Evolutionary conservation across 1,140 invertebrate species (phyloP).

Genomic region (Drosophila tropicalis): DNA sequence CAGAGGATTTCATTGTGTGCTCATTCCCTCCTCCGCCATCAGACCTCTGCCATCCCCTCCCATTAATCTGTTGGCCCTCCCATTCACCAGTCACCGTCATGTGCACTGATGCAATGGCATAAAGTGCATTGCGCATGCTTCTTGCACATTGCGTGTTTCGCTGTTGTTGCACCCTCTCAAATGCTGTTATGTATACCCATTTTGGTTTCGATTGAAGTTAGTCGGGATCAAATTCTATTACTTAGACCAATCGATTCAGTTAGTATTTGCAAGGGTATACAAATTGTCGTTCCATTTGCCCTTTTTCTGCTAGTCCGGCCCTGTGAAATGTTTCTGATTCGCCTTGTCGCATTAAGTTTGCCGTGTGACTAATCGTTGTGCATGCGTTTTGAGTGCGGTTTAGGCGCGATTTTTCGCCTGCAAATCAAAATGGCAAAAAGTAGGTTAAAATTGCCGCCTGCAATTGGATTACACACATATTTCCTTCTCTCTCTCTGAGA

Average conservation of each 20-base stretch:
- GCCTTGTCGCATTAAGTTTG: slow-evolving; percentile 27
- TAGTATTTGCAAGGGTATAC: background rate
- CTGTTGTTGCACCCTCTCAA: slow-evolving; percentile 26
- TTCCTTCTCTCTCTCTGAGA: background rate
- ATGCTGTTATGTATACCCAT: slow-evolving; percentile 7
- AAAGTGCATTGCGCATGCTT: slow-evolving; percentile 72
- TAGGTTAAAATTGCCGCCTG: slow-evolving; percentile 19
- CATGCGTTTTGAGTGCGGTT: slow-evolving; percentile 54
- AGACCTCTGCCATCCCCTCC: background rate
- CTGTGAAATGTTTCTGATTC: background rate
- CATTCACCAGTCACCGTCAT: background rate
- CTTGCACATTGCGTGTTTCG: slow-evolving; percentile 66
- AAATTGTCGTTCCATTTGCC: background rate
- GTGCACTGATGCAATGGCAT: slow-evolving; percentile 63
- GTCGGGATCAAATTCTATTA: no score
- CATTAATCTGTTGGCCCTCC: background rate
- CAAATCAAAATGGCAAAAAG: slow-evolving; percentile 1
- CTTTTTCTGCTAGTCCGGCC: background rate
- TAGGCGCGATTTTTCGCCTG: slow-evolving; percentile 40
- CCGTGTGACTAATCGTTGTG: slow-evolving; percentile 32
- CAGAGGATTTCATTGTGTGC: slow-evolving; percentile 56
- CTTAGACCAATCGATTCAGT: no score
- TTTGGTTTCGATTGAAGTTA: background rate
- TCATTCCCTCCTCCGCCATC: background rate
- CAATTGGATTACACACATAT: slow-evolving; percentile 21